These are phyloP conservation scores for Piprites chloris DNA, from an alignment of 2,113 vertebrate species.

Conservation along the genomic window DNA sequence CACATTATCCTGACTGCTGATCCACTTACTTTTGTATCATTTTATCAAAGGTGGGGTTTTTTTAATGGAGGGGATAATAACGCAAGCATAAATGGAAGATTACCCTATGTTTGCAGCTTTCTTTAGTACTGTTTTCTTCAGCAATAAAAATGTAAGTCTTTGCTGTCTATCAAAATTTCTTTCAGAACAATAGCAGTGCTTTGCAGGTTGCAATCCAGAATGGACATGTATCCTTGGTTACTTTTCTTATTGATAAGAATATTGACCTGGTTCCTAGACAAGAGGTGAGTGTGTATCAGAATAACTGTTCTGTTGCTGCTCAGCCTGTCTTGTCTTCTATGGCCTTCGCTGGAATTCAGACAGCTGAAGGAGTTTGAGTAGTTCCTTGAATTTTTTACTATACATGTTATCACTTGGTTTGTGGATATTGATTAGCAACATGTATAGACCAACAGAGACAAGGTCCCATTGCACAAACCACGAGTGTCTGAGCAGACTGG, in stretches of 20 bases:
- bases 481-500: not conserved
- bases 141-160: not conserved
- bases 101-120: not conserved
- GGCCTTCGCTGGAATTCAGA: not conserved
- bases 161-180: not conserved
- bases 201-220: constrained; percentile 79
- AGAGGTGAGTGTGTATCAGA: constrained; percentile 67
- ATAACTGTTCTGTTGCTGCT: not conserved
- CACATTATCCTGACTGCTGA: not conserved
- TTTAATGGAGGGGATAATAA: not conserved
- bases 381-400: not conserved
- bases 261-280: constrained; percentile 69
- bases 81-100: not conserved
- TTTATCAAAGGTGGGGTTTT: not conserved
- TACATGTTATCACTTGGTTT: fast-evolving
- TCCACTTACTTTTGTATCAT: not conserved
- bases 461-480: not conserved
- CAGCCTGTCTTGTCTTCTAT: not conserved
- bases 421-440: not conserved
- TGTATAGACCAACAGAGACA: not conserved
- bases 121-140: not conserved
- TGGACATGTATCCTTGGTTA: constrained; percentile 77
- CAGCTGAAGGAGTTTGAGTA: not conserved
- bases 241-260: constrained; percentile 77
- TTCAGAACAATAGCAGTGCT: constrained; percentile 72